A percentile compares a stretch with the other conserved stretches of the same genome.
phyloP scores from a whole-genome alignment of 2,888 invertebrate genomes.

The Diogma glabrata region DNA sequence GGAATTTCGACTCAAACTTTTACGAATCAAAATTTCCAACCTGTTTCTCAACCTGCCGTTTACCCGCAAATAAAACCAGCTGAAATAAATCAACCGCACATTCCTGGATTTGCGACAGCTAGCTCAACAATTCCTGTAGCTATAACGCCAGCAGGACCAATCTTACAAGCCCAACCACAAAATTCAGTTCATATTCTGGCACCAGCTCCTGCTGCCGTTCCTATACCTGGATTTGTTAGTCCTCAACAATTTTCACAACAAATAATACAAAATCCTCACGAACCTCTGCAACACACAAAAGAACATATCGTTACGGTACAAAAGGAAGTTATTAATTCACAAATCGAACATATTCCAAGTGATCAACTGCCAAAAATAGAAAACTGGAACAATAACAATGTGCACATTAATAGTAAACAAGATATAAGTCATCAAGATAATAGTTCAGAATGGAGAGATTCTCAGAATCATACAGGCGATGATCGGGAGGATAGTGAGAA shows the following conservation, averaged over 20 bases:
- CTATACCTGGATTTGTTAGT: constrained; percentile 1
- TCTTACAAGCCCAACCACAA: constrained; percentile 8
- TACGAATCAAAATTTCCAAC: constrained; percentile 69
- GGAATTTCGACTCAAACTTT: constrained; percentile 71
- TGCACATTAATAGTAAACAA: too few relatives aligned
- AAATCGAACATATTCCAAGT: neutral
- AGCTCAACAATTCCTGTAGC: constrained; percentile 27
- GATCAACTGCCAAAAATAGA: neutral
- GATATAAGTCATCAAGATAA: too few relatives aligned
- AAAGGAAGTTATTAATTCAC: constrained; percentile 9
- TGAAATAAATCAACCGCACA: constrained; percentile 12
- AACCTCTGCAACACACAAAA: neutral
- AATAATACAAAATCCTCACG: constrained; percentile 1
- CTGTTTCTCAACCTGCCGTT: constrained; percentile 40
- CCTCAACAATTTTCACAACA: neutral
- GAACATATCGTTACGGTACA: neutral
- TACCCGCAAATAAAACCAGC: constrained; percentile 37
- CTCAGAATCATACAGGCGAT: constrained; percentile 1
- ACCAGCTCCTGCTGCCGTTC: constrained; percentile 1
- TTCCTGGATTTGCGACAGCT: constrained; percentile 23
- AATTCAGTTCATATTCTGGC: neutral
- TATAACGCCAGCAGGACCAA: constrained; percentile 13
- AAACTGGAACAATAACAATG: constrained; percentile 6
- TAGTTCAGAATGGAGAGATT: neutral
- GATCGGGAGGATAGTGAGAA: neutral